A percentile compares a stretch with the other conserved stretches of the same genome.
phyloP scores from a whole-genome alignment of 2,113 vertebrate genomes.

The Hippocampus abdominalis region DNA sequence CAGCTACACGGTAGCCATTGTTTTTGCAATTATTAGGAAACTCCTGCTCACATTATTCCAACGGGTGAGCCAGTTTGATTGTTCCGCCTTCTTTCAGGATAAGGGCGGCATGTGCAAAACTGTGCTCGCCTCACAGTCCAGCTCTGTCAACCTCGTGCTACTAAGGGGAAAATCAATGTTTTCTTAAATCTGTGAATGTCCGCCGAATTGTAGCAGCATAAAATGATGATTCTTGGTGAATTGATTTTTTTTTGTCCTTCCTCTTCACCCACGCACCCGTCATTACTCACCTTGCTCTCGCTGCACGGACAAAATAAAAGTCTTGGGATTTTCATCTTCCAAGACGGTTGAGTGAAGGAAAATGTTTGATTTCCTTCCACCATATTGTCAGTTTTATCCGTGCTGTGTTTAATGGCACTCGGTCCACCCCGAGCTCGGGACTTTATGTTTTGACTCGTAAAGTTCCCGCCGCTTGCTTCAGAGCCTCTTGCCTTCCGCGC shows the following conservation, averaged over 20 bases:
- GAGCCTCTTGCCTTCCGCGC: slow-evolving; percentile 29
- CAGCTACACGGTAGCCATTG: neutral
- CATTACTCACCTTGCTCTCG: slow-evolving; percentile 5
- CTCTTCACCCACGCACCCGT: slow-evolving; percentile 4
- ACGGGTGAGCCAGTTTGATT: neutral
- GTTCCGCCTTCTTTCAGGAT: neutral
- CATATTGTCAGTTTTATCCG: slow-evolving; percentile 2
- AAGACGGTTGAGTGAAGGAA: slow-evolving; percentile 1
- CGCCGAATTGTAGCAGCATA: neutral
- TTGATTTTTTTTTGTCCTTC: neutral
- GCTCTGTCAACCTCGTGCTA: neutral
- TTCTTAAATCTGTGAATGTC: neutral
- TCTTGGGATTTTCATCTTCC: slow-evolving; percentile 3
- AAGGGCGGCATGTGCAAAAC: neutral
- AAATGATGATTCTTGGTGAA: neutral
- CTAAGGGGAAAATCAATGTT: neutral
- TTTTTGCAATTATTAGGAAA: neutral
- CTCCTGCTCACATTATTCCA: neutral
- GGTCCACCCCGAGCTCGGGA: neutral
- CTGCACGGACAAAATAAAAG: slow-evolving; percentile 1
- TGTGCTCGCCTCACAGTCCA: neutral
- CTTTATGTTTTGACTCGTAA: slow-evolving; percentile 10
- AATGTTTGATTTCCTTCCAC: slow-evolving; percentile 1
- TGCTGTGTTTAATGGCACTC: neutral
- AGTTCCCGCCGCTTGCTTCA: slow-evolving; percentile 19